phyloP scores from a whole-genome alignment of 2,113 vertebrate genomes.

The Otolemur garnettii region DNA sequence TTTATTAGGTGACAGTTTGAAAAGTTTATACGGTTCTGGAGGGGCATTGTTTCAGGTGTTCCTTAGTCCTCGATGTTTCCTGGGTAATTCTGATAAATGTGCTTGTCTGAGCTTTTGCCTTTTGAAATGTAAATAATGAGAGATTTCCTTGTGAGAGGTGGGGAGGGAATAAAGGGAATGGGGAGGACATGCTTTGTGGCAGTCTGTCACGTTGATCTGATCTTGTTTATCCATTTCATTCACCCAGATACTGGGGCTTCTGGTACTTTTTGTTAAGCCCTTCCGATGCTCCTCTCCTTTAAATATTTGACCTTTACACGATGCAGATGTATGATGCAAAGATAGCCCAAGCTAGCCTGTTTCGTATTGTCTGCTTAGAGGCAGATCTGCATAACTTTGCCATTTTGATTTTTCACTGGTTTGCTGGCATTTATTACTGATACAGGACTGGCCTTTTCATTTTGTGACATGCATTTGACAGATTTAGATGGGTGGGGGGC shows the following conservation, averaged over 20 bases:
- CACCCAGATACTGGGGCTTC: neutral
- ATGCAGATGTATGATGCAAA: conserved; percentile 49
- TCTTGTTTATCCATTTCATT: conserved; percentile 28
- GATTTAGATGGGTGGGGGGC: neutral
- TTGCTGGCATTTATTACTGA: conserved; percentile 23
- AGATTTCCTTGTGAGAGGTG: neutral
- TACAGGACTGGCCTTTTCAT: neutral
- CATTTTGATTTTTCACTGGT: neutral
- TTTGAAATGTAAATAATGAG: neutral
- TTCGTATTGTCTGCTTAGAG: conserved; percentile 70
- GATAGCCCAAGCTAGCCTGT: neutral
- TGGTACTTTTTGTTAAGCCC: neutral
- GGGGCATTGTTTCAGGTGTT: conserved; percentile 36
- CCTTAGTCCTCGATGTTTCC: conserved; percentile 9
- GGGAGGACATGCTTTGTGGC: neutral
- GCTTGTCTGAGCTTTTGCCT: neutral
- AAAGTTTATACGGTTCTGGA: conserved; percentile 65
- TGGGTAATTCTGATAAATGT: neutral
- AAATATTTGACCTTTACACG: conserved; percentile 65
- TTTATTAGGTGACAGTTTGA: conserved; percentile 52
- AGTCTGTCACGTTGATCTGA: neutral
- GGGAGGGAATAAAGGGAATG: neutral
- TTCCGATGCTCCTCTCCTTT: neutral
- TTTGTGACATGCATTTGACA: neutral
- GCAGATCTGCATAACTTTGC: conserved; percentile 47